A percentile compares a stretch with the other conserved stretches of the same genome.
phyloP scores from a whole-genome alignment of 2,888 invertebrate species.

The Phaedon cochleariae region DNA sequence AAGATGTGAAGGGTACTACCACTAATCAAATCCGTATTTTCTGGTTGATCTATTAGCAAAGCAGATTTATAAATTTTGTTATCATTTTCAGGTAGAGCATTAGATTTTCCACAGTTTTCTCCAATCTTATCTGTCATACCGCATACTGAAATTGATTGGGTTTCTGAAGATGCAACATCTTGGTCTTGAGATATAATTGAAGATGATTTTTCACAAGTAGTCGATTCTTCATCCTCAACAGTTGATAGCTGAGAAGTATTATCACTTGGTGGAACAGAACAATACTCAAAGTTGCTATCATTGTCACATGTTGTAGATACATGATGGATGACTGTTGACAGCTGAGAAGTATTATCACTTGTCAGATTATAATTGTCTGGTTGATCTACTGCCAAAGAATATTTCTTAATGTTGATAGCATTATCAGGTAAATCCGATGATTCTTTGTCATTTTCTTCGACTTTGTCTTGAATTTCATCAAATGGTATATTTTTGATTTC shows the following conservation, averaged over 20 bases:
- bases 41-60: too few relatives aligned
- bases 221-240: background rate
- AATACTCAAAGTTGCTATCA: background rate
- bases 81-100: too few relatives aligned
- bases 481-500: background rate
- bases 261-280: too few relatives aligned
- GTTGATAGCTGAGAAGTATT: background rate
- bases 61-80: too few relatives aligned
- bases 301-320: background rate
- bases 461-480: background rate
- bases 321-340: background rate
- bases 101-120: too few relatives aligned
- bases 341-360: background rate
- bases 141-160: too few relatives aligned
- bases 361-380: too few relatives aligned
- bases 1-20: too few relatives aligned
- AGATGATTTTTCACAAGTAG: background rate
- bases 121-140: too few relatives aligned
- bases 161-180: background rate
- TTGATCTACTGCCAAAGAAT: background rate
- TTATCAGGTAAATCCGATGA: too few relatives aligned
- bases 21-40: too few relatives aligned
- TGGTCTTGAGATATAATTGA: background rate
- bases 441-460: too few relatives aligned
- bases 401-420: background rate